Evolutionary conservation across 2,888 invertebrate species (phyloP).

Genomic region (Cephus pygmeus): DNA sequence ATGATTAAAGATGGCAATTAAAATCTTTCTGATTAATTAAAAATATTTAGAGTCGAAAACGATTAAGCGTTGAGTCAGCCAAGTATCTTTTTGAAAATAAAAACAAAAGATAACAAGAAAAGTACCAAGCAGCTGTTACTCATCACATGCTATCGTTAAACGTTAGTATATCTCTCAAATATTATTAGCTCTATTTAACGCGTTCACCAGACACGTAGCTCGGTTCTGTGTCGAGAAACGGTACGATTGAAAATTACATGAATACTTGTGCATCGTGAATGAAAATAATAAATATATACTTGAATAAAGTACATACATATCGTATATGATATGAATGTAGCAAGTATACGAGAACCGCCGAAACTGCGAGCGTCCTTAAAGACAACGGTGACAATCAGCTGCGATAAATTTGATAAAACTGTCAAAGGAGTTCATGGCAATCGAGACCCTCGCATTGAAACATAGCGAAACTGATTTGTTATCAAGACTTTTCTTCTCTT

Average conservation of each 20-base stretch:
- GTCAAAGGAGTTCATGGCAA: not conserved
- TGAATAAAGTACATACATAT: not conserved
- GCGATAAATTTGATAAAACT: not conserved
- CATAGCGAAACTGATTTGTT: not conserved
- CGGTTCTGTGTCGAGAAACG: constrained; percentile 3
- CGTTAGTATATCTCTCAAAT: not conserved
- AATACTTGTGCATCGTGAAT: not conserved
- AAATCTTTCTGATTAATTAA: not conserved
- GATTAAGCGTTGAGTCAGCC: not conserved
- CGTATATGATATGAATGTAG: not conserved
- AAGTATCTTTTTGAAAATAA: not conserved
- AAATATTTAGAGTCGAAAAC: not conserved
- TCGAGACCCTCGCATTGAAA: not conserved
- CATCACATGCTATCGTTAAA: not conserved
- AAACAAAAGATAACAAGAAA: not conserved
- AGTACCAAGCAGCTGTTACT: not conserved
- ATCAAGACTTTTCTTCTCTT: not conserved
- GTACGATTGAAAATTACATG: not conserved
- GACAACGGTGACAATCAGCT: constrained; percentile 6
- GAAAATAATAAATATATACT: not conserved
- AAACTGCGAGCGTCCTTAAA: constrained; percentile 8
- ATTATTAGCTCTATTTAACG: constrained; percentile 1
- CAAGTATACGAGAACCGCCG: not conserved
- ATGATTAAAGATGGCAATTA: not conserved
- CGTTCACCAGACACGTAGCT: not conserved